A percentile compares a stretch with the other conserved stretches of the same genome.
Conservation (phyloP, 1,140 invertebrate genomes). For the Monomorium pharaonis region DNA sequence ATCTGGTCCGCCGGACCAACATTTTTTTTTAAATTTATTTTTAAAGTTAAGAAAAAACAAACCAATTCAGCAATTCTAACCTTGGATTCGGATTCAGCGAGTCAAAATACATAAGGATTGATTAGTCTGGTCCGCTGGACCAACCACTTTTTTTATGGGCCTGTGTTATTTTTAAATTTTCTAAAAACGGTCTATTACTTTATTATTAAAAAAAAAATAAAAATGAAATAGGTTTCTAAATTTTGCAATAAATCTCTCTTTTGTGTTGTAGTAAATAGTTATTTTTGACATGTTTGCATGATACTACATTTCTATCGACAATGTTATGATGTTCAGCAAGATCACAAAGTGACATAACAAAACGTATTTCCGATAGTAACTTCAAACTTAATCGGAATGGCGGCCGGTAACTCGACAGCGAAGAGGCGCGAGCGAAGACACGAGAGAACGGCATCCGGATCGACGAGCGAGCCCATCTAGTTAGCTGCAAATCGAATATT, state of each 20-base stretch:
- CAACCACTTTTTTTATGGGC: no score
- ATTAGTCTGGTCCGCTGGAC: no score
- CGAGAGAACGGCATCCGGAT: slow-evolving; percentile 56
- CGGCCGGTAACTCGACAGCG: slow-evolving; percentile 37
- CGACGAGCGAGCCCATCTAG: slow-evolving; percentile 62
- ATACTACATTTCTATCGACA: not conserved
- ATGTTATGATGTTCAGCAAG: slow-evolving; percentile 5
- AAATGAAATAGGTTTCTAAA: not conserved
- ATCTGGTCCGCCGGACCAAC: no score
- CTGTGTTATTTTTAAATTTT: no score
- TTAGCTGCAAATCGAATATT: slow-evolving; percentile 80
- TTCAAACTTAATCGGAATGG: slow-evolving; percentile 46
- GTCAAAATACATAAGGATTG: no score
- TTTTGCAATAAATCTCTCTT: not conserved
- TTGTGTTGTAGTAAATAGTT: not conserved
- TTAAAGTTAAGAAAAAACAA: no score
- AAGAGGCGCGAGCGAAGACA: slow-evolving; percentile 51
- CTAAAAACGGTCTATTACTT: not conserved
- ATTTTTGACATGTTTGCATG: slow-evolving; percentile 8
- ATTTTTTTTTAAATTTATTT: no score
- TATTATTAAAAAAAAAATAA: not conserved
- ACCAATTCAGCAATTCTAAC: no score
- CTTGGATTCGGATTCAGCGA: no score
- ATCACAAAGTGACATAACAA: slow-evolving; percentile 33
- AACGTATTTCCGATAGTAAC: slow-evolving; percentile 49